These are phyloP conservation scores for Lamellibrachia satsuma DNA, from an alignment of 2,888 invertebrate genomes.

Conservation along the genomic window DNA sequence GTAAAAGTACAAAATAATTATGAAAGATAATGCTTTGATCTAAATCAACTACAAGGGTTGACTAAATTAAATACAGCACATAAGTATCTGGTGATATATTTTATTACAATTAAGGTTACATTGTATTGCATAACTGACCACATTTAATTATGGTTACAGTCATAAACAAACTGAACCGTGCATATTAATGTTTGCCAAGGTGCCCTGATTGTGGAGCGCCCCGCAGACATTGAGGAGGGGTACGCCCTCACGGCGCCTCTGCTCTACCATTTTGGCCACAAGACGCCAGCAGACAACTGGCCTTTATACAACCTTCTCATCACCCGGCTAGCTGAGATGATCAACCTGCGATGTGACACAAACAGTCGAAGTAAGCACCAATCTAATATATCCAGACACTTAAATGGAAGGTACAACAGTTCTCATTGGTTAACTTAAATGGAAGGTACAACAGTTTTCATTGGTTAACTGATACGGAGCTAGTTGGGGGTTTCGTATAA, in stretches of 20 bases:
- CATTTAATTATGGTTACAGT: neutral
- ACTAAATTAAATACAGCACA: no score
- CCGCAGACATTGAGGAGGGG: slow-evolving; percentile 93
- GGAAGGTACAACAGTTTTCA: neutral
- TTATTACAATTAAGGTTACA: neutral
- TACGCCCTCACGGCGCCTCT: slow-evolving; percentile 92
- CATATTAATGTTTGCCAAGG: slow-evolving; percentile 66
- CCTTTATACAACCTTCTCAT: slow-evolving; percentile 86
- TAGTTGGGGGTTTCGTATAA: neutral
- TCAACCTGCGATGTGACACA: slow-evolving; percentile 77
- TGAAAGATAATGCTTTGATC: no score
- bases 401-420: neutral
- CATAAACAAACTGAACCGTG: neutral
- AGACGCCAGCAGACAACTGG: slow-evolving; percentile 78
- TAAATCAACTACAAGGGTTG: no score
- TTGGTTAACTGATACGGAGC: neutral
- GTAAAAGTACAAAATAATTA: no score
- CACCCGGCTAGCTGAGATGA: slow-evolving; percentile 84
- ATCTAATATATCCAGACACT: no score
- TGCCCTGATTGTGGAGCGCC: slow-evolving; percentile 88
- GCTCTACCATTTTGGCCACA: slow-evolving; percentile 93
- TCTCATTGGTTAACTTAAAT: neutral
- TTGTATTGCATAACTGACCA: neutral
- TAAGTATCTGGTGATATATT: neutral
- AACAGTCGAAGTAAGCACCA: slow-evolving; percentile 80